These are phyloP conservation scores for Intellagama lesueurii DNA, from an alignment of 2,797 vertebrate genomes.

Conservation along the genomic window DNA sequence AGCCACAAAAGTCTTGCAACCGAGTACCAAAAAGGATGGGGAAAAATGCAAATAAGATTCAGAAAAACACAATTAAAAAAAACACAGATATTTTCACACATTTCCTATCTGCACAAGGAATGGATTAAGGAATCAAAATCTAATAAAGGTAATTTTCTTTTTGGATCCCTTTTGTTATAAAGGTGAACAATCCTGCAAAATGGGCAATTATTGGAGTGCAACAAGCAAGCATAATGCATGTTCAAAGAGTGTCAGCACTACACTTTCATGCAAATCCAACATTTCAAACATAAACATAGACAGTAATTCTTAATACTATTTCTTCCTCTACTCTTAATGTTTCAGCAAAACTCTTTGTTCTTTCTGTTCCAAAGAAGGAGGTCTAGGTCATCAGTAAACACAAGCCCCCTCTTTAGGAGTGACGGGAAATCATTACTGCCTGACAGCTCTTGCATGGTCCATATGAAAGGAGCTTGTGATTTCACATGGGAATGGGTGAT, in stretches of 20 bases:
- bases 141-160: no score
- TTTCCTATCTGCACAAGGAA: no score
- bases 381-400: constrained; percentile 2
- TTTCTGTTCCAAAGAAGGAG: background rate
- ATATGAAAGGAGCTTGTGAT: background rate
- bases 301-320: background rate
- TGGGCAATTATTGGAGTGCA: constrained; percentile 28
- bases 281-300: constrained; percentile 31
- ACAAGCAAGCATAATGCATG: constrained; percentile 34
- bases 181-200: constrained; percentile 42
- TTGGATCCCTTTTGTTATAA: background rate
- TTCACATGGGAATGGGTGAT: background rate
- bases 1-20: no score
- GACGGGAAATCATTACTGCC: constrained; percentile 4
- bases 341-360: constrained; percentile 7
- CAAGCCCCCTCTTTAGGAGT: background rate
- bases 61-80: no score
- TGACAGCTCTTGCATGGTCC: background rate
- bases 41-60: no score
- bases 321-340: constrained; percentile 16
- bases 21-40: no score
- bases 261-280: constrained; percentile 39
- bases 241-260: constrained; percentile 41
- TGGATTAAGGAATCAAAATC: no score
- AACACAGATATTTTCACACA: no score